Base-by-base conservation (phyloP, 2,113 vertebrate species). In the Cariama cristata region DNA sequence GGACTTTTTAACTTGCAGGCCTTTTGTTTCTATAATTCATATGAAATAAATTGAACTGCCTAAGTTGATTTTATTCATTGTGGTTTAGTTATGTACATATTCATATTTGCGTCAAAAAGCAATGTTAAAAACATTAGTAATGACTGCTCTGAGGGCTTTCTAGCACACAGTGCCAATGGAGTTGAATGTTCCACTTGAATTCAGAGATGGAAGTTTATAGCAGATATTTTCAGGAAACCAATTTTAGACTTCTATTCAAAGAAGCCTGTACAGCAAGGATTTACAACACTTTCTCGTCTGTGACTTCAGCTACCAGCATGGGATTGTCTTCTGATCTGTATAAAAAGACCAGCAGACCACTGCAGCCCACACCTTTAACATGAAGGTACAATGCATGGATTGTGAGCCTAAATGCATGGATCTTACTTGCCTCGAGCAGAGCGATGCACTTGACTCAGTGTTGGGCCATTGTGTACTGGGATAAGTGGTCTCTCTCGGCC, bases 51-150 rank as follows among this genome's bases (percentile, higher is more conserved):
- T 66, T 55, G 64, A 91, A 8, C 66, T 84, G 86, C 60, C 89
- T 52, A 47, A 55, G 33, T 53, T 82, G 35, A 88, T 94, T 88
- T 86, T 91, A 85, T 94, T 96, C 92, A 85, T 79, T 95, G 91
- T 76, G 87, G 92, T 86, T 94, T 86, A 92, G 66, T 79, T 96
- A 85, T 87, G 73, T 89, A 89, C 79, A 74, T 93, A 71, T 12
- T 82, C 84, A 44, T 81, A 79, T 66, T 90, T 94, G 87, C 88
- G 85, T 93, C 73, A 88, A 88, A 94, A 90, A 85, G 52, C 64
- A 84, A 47, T 68, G 64, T 85, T 94, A 91, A 79, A 91, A 71
- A 40, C 71, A 33, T 89, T 30, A 72, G 53, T 53, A 83, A 64
- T 49, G 67, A 76, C 71, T 82, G 55, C 74, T 69, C 33, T 73